Base-by-base conservation (phyloP, 1,140 invertebrate species). In the Anagrus nilaparvatae region DNA sequence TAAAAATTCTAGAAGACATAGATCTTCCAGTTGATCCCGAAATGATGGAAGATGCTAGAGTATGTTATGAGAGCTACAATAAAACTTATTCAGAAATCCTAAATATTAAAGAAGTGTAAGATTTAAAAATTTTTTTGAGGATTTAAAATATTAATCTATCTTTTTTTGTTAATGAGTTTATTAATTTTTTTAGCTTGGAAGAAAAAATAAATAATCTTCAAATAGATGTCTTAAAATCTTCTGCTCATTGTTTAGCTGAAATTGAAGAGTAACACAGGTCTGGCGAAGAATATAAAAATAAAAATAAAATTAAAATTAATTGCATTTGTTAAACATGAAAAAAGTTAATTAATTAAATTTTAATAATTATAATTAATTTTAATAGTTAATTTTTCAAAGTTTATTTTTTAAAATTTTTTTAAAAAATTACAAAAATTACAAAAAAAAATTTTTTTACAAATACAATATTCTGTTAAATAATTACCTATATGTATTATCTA, bases 61-160 rank as follows among this genome's bases (percentile, higher is more conserved):
- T 1, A 2, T 31, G 42, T 32, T 42, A 42, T 33, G 18, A 28
- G 39, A 30, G 32, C 7, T 42, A 42, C 28, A 20, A 28, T 27
- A 21, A 13, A 23, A 31, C 29, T 14, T 42, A 27, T 27, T 14
- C 36, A 17, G 39, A 46, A 16, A 37, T 46, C 19, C n/a, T 21
- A 13, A 32, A 21, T 17, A 21, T 46, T 20, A 46, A 46, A 30
- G 33, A 37, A 42, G 39, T 42, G 39, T 42, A 42, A 42, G 13
- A 37, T 5, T 30, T 5, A 16, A 19, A 27, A 6, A 13, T 5
- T 23, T 9, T 16, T 20, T 25, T n/a, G n/a, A n/a, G n/a, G n/a
- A 25, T 19, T 32, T 13, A 33, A 14, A 8, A 20, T 23, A 10
- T 20, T 19, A 10, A 9, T 25, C 19, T n/a, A 31, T 39, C n/a